Conservation (phyloP, 2,113 vertebrate species). For the Phaethon lepturus region DNA sequence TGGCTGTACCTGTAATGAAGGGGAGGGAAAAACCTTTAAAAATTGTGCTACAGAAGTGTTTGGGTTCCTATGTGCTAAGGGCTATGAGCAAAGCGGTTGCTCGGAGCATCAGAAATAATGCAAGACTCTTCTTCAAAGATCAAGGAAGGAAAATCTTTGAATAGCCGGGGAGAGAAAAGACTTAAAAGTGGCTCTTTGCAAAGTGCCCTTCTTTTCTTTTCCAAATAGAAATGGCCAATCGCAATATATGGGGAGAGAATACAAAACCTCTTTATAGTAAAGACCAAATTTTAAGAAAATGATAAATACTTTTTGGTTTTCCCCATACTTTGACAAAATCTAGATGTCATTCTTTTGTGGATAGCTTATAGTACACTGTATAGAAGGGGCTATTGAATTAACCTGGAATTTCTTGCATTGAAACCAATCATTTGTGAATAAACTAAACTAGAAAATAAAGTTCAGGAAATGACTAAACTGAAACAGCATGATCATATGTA, state of each 20-base stretch:
- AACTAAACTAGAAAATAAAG: background rate
- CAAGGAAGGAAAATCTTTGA: background rate
- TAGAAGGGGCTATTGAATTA: background rate
- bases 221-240: background rate
- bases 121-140: background rate
- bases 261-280: background rate
- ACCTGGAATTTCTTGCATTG: background rate
- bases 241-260: background rate
- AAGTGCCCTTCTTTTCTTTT: background rate
- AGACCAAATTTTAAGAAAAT: background rate
- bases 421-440: background rate
- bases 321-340: background rate
- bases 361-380: background rate
- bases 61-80: rapidly evolving
- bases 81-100: background rate
- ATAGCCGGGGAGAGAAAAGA: background rate
- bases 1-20: rapidly evolving
- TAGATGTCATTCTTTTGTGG: background rate
- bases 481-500: background rate
- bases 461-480: background rate
- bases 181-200: background rate
- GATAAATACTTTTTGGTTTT: background rate
- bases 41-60: rapidly evolving
- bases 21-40: background rate
- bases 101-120: background rate